phyloP scores from a whole-genome alignment of 2,888 invertebrate genomes.

The Cloeon dipterum region DNA sequence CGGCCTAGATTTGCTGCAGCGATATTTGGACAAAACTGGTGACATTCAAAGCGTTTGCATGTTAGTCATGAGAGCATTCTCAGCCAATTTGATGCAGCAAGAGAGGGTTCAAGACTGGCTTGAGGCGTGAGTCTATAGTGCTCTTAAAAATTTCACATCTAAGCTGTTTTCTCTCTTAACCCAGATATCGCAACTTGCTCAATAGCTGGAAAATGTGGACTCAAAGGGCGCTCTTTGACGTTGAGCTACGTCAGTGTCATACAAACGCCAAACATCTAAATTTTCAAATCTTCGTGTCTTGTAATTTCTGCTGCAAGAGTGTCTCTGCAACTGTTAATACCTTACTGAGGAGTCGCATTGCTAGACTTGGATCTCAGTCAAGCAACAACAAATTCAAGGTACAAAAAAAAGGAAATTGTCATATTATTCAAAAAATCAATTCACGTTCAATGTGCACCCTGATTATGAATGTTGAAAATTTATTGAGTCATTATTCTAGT shows the following conservation, averaged over 20 bases:
- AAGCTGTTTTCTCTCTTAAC: too few species aligned
- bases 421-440: too few species aligned
- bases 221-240: constrained; percentile 73
- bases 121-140: constrained; percentile 16
- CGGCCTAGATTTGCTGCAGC: constrained; percentile 59
- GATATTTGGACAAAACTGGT: constrained; percentile 63
- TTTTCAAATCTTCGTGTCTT: constrained; percentile 54
- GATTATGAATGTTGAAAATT: too few species aligned
- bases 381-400: constrained; percentile 41
- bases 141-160: too few species aligned
- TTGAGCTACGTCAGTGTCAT: constrained; percentile 37
- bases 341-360: constrained; percentile 31
- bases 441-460: too few species aligned
- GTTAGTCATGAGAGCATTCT: constrained; percentile 52
- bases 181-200: constrained; percentile 58
- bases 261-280: constrained; percentile 20
- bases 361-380: constrained; percentile 37
- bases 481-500: too few species aligned
- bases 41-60: constrained; percentile 83
- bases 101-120: constrained; percentile 21
- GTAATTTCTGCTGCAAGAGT: constrained; percentile 88
- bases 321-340: constrained; percentile 57
- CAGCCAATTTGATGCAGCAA: constrained; percentile 37
- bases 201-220: constrained; percentile 85
- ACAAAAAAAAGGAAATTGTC: too few species aligned